Percentiles rank a stretch among this genome's conserved stretches.
Conservation (phyloP, 2,113 vertebrate species). For the Phrynosoma platyrhinos region DNA sequence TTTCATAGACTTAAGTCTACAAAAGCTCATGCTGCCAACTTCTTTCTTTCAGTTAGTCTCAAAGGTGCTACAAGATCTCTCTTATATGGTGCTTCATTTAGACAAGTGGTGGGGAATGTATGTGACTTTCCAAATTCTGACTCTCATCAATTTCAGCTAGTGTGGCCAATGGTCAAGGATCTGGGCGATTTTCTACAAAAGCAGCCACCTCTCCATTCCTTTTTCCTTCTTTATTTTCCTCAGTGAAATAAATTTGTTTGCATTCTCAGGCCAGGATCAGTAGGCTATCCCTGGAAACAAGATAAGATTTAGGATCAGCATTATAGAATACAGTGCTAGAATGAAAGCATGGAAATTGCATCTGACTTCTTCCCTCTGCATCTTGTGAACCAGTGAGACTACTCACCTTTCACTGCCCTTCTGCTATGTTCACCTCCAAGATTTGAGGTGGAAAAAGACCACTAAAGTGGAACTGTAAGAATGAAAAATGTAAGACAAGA, state of each 20-base stretch:
- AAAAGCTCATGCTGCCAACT: too few species aligned
- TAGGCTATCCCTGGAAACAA: neutral
- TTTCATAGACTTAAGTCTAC: too few species aligned
- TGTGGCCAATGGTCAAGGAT: neutral
- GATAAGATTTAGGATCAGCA: neutral
- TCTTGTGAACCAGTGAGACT: neutral
- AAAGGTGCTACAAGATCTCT: too few species aligned
- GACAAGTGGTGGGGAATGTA: neutral
- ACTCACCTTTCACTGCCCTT: neutral
- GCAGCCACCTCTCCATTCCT: neutral
- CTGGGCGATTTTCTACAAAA: neutral
- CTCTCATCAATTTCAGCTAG: neutral
- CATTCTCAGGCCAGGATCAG: constrained; percentile 16
- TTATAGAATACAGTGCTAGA: neutral
- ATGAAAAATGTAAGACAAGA: neutral
- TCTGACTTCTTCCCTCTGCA: neutral
- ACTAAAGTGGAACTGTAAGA: neutral
- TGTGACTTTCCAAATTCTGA: neutral
- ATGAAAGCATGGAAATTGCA: neutral
- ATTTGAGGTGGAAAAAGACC: too few species aligned
- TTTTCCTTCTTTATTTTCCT: too few species aligned
- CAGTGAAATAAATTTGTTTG: constrained; percentile 27
- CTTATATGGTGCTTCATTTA: neutral
- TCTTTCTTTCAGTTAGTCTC: too few species aligned
- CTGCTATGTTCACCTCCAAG: too few species aligned